Conservation (phyloP, 2,797 vertebrate genomes). For the Protonibea diacanthus region DNA sequence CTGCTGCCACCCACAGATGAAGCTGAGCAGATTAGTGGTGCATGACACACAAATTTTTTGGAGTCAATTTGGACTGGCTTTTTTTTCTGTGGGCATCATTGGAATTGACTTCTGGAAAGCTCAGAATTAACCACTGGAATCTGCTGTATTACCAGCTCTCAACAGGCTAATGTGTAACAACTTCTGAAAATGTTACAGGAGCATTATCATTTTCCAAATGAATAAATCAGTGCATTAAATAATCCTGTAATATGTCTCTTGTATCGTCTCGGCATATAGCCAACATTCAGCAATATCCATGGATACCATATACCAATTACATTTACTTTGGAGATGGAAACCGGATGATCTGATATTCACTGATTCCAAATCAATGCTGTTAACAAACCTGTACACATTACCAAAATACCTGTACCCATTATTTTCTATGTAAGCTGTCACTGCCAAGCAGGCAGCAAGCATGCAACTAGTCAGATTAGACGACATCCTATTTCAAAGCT, state of each 20-base stretch:
- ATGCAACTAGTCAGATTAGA: neutral
- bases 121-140: constrained; percentile 46
- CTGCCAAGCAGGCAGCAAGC: neutral
- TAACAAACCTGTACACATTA: neutral
- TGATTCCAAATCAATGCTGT: constrained; percentile 8
- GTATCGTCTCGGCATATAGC: neutral
- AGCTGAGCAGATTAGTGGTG: constrained; percentile 57
- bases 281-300: neutral
- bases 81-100: constrained; percentile 44
- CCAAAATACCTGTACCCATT: neutral
- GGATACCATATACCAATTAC: neutral
- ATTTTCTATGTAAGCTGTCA: neutral
- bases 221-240: constrained; percentile 3
- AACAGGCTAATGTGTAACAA: constrained; percentile 13
- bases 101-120: constrained; percentile 40
- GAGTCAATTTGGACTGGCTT: constrained; percentile 47
- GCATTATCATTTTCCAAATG: constrained; percentile 9
- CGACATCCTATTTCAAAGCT: neutral
- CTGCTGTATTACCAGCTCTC: constrained; percentile 17
- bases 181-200: constrained; percentile 3
- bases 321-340: neutral
- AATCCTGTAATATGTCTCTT: neutral
- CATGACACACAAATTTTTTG: constrained; percentile 53
- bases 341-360: neutral
- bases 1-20: constrained; percentile 69